Percentiles rank a stretch among this genome's conserved stretches.
Conservation (phyloP, 2,797 vertebrate species). For the Esox lucius region DNA sequence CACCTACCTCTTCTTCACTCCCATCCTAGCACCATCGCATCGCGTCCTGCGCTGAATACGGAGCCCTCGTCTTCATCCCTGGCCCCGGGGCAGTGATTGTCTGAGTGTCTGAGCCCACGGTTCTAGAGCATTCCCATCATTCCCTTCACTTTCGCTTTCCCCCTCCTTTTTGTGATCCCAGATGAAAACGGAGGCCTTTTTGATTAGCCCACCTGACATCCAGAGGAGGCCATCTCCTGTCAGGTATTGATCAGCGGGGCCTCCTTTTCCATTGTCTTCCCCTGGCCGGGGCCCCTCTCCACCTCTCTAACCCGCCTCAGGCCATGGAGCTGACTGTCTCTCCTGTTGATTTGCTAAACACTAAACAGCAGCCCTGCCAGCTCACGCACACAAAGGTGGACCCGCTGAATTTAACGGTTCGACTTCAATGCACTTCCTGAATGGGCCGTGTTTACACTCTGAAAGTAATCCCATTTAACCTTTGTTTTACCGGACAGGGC, state of each 20-base stretch:
- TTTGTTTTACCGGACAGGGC: too few species aligned
- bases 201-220: conserved; percentile 78
- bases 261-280: neutral
- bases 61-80: neutral
- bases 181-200: conserved; percentile 73
- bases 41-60: neutral
- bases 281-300: conserved; percentile 54
- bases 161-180: conserved; percentile 74
- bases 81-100: neutral
- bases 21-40: neutral
- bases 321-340: conserved; percentile 54
- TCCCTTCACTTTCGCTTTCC: conserved; percentile 44
- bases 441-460: neutral
- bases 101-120: neutral
- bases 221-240: conserved; percentile 80
- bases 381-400: conserved; percentile 17
- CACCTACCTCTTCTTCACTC: neutral
- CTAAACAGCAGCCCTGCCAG: conserved; percentile 69
- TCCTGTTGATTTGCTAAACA: conserved; percentile 74
- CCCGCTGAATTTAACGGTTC: neutral
- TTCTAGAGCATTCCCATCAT: conserved; percentile 37
- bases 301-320: conserved; percentile 65
- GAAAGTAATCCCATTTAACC: too few species aligned
- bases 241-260: conserved; percentile 75
- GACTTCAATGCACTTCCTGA: neutral